Conservation (phyloP, 2,888 invertebrate genomes). For the Phymatocera aterrima region DNA sequence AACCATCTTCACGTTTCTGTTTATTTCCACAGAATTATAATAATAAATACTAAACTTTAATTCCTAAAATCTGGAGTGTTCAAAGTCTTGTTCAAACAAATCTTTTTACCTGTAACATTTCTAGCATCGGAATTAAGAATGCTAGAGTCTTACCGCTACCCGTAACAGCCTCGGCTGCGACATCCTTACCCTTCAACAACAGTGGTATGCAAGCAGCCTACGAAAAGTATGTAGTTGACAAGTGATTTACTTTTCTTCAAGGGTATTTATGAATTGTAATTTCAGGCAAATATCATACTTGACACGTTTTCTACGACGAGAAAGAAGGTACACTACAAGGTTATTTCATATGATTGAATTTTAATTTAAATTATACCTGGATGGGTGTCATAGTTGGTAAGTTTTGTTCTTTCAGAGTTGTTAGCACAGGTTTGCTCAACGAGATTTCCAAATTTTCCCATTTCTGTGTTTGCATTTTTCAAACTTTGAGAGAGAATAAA, state of each 20-base stretch:
- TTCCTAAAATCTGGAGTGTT: too few relatives aligned
- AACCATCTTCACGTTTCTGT: slow-evolving; percentile 79
- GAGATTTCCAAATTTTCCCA: slow-evolving; percentile 76
- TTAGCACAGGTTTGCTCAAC: slow-evolving; percentile 73
- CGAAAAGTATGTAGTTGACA: slow-evolving; percentile 36
- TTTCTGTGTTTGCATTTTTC: slow-evolving; percentile 68
- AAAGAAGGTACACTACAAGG: too few relatives aligned
- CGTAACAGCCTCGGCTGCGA: slow-evolving; percentile 98
- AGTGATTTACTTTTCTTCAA: too few relatives aligned
- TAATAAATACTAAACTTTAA: too few relatives aligned
- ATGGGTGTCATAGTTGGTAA: slow-evolving; percentile 80
- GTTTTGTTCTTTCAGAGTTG: slow-evolving; percentile 76
- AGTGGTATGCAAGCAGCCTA: slow-evolving; percentile 93
- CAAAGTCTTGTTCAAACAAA: background rate
- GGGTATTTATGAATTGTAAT: too few relatives aligned
- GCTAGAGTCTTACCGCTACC: slow-evolving; percentile 99
- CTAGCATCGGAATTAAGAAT: slow-evolving; percentile 94
- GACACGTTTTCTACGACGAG: too few relatives aligned
- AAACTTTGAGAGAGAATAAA: background rate
- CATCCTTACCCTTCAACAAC: slow-evolving; percentile 93
- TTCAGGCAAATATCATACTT: too few relatives aligned
- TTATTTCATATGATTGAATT: too few relatives aligned
- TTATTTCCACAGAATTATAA: slow-evolving; percentile 69
- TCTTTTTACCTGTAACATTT: slow-evolving; percentile 81
- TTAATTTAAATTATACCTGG: slow-evolving; percentile 70